Base-by-base conservation (phyloP, 2,888 invertebrate species). In the Sinopyrophorus schimmeli region DNA sequence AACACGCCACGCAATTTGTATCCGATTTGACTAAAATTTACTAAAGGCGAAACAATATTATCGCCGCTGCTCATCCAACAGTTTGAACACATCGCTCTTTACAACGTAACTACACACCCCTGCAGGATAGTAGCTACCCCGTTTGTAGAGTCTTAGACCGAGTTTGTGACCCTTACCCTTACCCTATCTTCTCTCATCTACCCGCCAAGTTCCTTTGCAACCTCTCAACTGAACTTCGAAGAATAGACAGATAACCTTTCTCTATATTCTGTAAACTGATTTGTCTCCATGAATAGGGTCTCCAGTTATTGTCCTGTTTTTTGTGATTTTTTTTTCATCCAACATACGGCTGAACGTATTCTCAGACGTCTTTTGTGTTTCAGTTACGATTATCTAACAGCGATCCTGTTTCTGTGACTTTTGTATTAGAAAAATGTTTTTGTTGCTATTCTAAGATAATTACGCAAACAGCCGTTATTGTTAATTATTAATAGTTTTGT, bases 161-260 rank as follows among this genome's bases (percentile, higher is more conserved):
- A 46, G 53, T 46, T 46, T 53, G 47, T 55, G 58, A 58, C 56
- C 56, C 55, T 56, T 54, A 58, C 58, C 56, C 58, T 56, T 55
- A 56, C 57, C 57, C 57, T 58, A 56, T 58, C 58, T 58, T 44
- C 58, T 58, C 47, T 52, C 54, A 58, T 56, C 58, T 56, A 54
- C 52, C 53, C 53, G 54, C 47, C 53, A 46, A 48, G 54, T 49
- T 53, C 49, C 55, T 49, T 52, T 47, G 56, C 53, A 52, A 53
- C 52, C 57, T 57, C 52, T 55, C 57, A 57, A 54, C 53, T 57
- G 57, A 55, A 57, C 55, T 57, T 30, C 26, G 47, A 56, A 58
- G 55, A 58, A 58, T 56, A 56, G 58, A 53, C 56, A 58, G 58
- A 58, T 58, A 58, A 58, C 58, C 58, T 58, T 57, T 57, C 57